These are phyloP conservation scores for Achroia grisella DNA, from an alignment of 1,140 invertebrate genomes.

Conservation along the genomic window DNA sequence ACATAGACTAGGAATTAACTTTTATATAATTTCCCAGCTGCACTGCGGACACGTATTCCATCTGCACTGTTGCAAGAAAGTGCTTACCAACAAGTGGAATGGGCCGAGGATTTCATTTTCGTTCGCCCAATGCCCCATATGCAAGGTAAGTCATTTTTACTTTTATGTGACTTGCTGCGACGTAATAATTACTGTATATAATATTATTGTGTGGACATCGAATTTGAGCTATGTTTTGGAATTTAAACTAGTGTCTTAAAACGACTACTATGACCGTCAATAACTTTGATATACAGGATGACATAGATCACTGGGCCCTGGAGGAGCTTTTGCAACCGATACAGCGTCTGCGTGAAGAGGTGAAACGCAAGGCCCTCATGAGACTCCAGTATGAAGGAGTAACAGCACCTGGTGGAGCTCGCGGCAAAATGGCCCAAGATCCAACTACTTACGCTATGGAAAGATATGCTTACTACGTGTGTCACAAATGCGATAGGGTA, in stretches of 20 bases:
- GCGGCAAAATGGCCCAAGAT: slow-evolving; percentile 82
- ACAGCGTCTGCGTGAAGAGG: slow-evolving; percentile 89
- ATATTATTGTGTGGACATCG: no score
- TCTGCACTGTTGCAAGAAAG: slow-evolving; percentile 90
- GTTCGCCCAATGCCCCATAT: slow-evolving; percentile 97
- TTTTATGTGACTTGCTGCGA: neutral
- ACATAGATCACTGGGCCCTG: slow-evolving; percentile 89
- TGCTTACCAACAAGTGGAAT: slow-evolving; percentile 91
- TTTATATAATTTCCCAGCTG: slow-evolving; percentile 80
- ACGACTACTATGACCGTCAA: no score
- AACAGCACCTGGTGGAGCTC: slow-evolving; percentile 71
- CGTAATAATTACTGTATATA: no score
- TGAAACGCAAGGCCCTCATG: slow-evolving; percentile 95
- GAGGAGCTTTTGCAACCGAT: slow-evolving; percentile 87
- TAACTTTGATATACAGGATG: slow-evolving; percentile 67
- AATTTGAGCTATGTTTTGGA: no score
- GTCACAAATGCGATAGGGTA: slow-evolving; percentile 96
- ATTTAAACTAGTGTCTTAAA: no score
- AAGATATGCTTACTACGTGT: slow-evolving; percentile 98
- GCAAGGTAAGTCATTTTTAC: slow-evolving; percentile 80
- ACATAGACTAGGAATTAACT: no score
- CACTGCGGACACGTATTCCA: slow-evolving; percentile 98
- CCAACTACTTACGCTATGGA: slow-evolving; percentile 95
- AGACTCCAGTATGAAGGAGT: slow-evolving; percentile 97
- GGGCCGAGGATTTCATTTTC: slow-evolving; percentile 97